These are phyloP conservation scores for Rhingia campestris DNA, from an alignment of 2,888 invertebrate genomes.

Conservation along the genomic window DNA sequence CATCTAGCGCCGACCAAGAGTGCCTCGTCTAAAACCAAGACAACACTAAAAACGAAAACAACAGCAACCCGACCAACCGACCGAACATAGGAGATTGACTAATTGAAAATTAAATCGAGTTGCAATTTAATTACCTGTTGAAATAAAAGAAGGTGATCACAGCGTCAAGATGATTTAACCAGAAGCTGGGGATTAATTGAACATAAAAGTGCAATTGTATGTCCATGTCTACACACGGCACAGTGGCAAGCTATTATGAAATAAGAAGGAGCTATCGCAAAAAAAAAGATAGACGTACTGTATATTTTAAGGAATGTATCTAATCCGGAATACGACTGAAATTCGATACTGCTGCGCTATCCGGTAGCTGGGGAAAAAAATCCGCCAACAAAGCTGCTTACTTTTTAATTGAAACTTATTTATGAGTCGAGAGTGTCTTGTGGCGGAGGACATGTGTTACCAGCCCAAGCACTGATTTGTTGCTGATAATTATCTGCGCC, in stretches of 20 bases:
- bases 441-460: slow-evolving; percentile 45
- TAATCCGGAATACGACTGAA: slow-evolving; percentile 27
- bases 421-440: slow-evolving; percentile 41
- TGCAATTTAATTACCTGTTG: slow-evolving; percentile 72
- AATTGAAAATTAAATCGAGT: slow-evolving; percentile 74
- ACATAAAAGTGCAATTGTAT: slow-evolving; percentile 55
- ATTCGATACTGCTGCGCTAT: slow-evolving; percentile 20
- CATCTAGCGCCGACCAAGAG: slow-evolving; percentile 29
- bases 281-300: not conserved
- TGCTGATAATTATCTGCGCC: slow-evolving; percentile 47
- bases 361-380: not conserved
- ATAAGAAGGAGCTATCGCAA: slow-evolving; percentile 10
- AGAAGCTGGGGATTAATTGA: slow-evolving; percentile 70
- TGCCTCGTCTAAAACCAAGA: not conserved
- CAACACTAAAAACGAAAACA: not conserved
- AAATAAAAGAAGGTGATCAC: slow-evolving; percentile 67
- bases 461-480: slow-evolving; percentile 36
- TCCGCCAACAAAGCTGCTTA: slow-evolving; percentile 17
- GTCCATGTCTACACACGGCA: not conserved
- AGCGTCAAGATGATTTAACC: slow-evolving; percentile 65
- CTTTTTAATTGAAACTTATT: slow-evolving; percentile 44
- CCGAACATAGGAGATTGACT: slow-evolving; percentile 64
- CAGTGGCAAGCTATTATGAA: slow-evolving; percentile 34
- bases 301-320: slow-evolving; percentile 28
- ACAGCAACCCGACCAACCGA: slow-evolving; percentile 7